Evolutionary conservation across 2,797 vertebrate species (phyloP).

Genomic region (Zonotrichia albicollis): DNA sequence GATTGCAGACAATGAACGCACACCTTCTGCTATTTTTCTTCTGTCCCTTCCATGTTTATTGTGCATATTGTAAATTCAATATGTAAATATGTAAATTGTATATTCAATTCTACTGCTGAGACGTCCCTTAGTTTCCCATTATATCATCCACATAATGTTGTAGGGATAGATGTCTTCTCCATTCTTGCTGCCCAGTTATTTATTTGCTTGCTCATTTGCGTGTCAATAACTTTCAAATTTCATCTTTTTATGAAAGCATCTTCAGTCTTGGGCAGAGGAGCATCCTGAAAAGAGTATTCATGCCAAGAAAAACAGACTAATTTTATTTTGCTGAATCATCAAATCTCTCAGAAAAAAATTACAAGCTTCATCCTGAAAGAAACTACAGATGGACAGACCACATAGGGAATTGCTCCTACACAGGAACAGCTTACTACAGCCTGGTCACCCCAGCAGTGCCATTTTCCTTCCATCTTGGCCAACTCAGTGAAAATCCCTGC

Average conservation of each 20-base stretch:
- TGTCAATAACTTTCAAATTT: not conserved
- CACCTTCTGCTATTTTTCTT: not conserved
- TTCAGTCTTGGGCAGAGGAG: not conserved
- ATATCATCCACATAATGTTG: not conserved
- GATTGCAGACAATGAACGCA: not conserved
- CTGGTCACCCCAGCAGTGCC: not conserved
- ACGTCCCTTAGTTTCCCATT: not conserved
- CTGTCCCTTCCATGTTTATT: not conserved
- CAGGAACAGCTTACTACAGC: not conserved
- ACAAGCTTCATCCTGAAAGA: not conserved
- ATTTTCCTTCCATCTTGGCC: not conserved
- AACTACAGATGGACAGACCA: not conserved
- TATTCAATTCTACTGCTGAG: not conserved
- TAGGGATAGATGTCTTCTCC: not conserved
- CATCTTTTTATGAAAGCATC: not conserved
- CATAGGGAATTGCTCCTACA: not conserved
- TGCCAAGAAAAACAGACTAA: conserved; percentile 16
- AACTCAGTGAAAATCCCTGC: not conserved
- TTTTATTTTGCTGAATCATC: conserved; percentile 19
- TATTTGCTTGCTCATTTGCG: not conserved
- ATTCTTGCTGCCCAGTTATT: not conserved
- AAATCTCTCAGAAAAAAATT: not conserved
- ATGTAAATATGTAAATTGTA: not conserved
- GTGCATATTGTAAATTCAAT: not conserved
- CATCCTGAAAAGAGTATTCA: not conserved